Evolutionary conservation across 2,113 vertebrate species (phyloP), one percentile per base, ranked within the genome.

Genomic region (Brachyhypopomus gauderio): DNA sequence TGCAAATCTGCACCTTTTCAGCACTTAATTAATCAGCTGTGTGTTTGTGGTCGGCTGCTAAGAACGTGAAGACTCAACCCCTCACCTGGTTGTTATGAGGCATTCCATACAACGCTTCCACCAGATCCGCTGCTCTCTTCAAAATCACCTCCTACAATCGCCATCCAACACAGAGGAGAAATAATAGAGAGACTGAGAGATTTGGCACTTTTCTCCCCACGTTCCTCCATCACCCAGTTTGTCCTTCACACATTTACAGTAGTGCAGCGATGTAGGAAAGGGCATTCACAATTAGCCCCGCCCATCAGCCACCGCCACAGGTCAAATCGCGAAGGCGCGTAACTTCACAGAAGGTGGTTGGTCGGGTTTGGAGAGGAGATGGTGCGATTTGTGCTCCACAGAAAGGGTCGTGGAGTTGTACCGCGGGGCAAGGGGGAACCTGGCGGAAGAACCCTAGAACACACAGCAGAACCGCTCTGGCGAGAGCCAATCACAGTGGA

Each of bases 41-140:
- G 4, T 5, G 5, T 48, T 9, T 48, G 45, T 48, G n/a, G 9
- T 14, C 11, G 1, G 67, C 34, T 59, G 20, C 25, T 36, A 56
- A 22, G 30, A 14, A 22, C 23, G 5, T 55, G 20, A 17, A 55
- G 4, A 59, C 11, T 11, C 11, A 55, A 56, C 3, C 41, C 0
- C 89, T 93, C 91, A 96, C 95, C 95, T 96, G 95, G 89, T 96
- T 96, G 90, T 96, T 96, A 88, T 96, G 95, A 38, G 95, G 95
- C 95, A 96, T 96, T 67, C 95, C 95, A 34, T 96, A 96, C 85
- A 96, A 92, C 2, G 95, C 95, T 89, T 96, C 95, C 72, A 96
- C 95, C 85, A 96, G 91, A 89, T 96, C 95, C 2, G 95, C 95
- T 23, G 95, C 95, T 80, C 95, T 91, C 88, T 96, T 96, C 71